phyloP scores from a whole-genome alignment of 2,797 vertebrate genomes.

The Coluber constrictor region DNA sequence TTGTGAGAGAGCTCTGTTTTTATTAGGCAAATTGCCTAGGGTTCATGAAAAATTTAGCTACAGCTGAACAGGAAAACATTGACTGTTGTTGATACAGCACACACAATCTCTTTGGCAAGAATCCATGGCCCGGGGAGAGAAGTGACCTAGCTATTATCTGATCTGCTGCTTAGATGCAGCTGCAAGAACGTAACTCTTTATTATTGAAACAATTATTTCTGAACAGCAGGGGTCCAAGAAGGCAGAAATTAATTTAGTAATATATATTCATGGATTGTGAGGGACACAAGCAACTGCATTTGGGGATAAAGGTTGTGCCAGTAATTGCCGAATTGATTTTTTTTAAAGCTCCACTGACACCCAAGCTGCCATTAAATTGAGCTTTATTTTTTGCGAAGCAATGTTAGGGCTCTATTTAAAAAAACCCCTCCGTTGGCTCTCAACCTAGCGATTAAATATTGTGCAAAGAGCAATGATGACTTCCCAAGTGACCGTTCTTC shows the following conservation, averaged over 20 bases:
- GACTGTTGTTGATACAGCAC: slow-evolving; percentile 48
- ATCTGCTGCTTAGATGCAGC: slow-evolving; percentile 55
- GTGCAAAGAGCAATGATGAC: slow-evolving; percentile 69
- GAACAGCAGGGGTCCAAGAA: slow-evolving; percentile 28
- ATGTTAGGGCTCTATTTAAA: slow-evolving; percentile 38
- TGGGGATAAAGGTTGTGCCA: slow-evolving; percentile 56
- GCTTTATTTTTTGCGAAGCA: slow-evolving; percentile 55
- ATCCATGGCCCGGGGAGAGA: slow-evolving; percentile 46
- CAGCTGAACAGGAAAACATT: slow-evolving; percentile 44
- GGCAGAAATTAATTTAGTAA: slow-evolving; percentile 26
- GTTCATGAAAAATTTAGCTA: slow-evolving; percentile 63
- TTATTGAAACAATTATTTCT: slow-evolving; percentile 37
- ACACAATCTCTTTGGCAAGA: slow-evolving; percentile 40
- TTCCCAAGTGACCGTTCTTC: slow-evolving; percentile 68
- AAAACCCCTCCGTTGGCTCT: slow-evolving; percentile 48
- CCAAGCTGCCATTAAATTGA: slow-evolving; percentile 58
- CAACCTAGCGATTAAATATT: slow-evolving; percentile 66
- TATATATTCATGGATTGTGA: slow-evolving; percentile 52
- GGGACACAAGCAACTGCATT: slow-evolving; percentile 54
- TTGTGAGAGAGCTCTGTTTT: slow-evolving; percentile 50
- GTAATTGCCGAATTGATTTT: slow-evolving; percentile 66
- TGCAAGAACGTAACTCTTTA: slow-evolving; percentile 35
- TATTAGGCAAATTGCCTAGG: slow-evolving; percentile 58
- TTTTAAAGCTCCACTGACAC: slow-evolving; percentile 58
- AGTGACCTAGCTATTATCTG: slow-evolving; percentile 51